Evolutionary conservation across 2,888 invertebrate genomes (phyloP), one percentile per base, ranked within the genome.

Genomic region (Dicyrtoma fusca): DNA sequence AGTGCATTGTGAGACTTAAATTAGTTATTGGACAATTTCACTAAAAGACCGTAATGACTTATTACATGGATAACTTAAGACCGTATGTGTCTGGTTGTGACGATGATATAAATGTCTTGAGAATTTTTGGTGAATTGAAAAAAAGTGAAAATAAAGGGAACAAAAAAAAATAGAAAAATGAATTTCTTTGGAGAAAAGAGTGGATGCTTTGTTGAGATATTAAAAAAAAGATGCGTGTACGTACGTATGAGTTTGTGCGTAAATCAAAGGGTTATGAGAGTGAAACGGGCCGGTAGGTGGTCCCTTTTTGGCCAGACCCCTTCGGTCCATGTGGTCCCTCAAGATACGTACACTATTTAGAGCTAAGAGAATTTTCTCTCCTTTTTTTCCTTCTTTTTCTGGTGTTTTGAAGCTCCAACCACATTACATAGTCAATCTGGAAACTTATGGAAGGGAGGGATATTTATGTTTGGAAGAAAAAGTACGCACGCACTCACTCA

Each of bases 211-310:
- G 47, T 45, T 63, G 21, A 63, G 47, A 63, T 63, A 49, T 49
- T n/a, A n/a, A 17, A 42, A 62, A 21, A 45, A 63, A 45, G 63
- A 63, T 63, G 63, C 63, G 61, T 63, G 47, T 47, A 63, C 63
- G 45, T 23, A 63, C 47, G 63, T 47, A 63, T 63, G 62, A 44
- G 64, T 65, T 65, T 65, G 51, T 69, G 63, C 69, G 73, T 73
- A 74, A 71, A 71, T 74, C 68, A 71, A 71, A 68, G 68, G 74
- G 74, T 71, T 68, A 68, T 45, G 71, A 49, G 74, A 74, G 74
- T 71, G 71, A 71, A 63, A 59, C 49, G 70, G 51, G 45, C 64
- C 68, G 44, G 74, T 63, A 44, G 71, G 74, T 66, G 71, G 71
- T 68, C 74, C 69, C 59, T 62, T 66, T 63, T 45, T 51, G 71